phyloP scores from a whole-genome alignment of 1,140 invertebrate genomes.

The Plutomurus gul region DNA sequence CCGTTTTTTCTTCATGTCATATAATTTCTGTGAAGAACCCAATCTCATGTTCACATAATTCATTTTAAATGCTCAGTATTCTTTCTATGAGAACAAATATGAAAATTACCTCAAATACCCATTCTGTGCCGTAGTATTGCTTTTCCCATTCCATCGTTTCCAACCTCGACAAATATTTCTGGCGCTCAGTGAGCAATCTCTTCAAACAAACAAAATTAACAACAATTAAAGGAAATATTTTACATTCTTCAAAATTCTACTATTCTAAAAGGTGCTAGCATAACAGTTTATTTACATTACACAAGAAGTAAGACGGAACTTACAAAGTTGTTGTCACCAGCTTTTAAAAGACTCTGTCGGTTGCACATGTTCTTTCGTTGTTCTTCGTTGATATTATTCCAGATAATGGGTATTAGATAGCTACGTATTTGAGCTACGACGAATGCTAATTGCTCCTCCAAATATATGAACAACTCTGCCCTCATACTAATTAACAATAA shows the following conservation, averaged over 20 bases:
- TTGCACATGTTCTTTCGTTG: not conserved
- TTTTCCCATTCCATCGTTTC: not conserved
- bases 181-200: not conserved
- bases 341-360: not conserved
- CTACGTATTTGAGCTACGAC: not conserved
- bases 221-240: not conserved
- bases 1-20: not conserved
- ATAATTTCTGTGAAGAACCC: not conserved
- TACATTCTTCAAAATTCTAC: no score
- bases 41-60: not conserved
- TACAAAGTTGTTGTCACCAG: not conserved
- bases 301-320: no score
- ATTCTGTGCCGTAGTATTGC: not conserved
- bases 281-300: no score
- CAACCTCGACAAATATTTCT: not conserved
- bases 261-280: no score
- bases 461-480: not conserved
- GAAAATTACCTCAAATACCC: not conserved
- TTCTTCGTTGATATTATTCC: not conserved
- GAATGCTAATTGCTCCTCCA: not conserved
- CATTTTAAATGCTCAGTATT: not conserved
- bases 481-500: not conserved
- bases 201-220: not conserved
- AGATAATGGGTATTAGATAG: not conserved
- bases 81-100: no score